These are phyloP conservation scores for Turdus rufiventris DNA, from an alignment of 2,113 vertebrate genomes.

Conservation along the genomic window DNA sequence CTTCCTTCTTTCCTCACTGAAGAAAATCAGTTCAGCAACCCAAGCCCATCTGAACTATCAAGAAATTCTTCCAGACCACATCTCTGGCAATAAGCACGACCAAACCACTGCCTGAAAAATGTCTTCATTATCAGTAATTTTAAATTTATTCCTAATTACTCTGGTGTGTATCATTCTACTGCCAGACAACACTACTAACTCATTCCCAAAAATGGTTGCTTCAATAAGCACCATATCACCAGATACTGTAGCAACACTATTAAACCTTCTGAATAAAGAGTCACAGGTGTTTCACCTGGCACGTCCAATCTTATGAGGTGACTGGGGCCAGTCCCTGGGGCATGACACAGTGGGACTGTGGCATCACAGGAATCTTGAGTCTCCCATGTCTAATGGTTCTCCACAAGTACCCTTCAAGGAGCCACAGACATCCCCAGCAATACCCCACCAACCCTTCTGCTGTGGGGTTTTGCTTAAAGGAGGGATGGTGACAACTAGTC, in stretches of 20 bases:
- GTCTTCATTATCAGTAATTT: not conserved
- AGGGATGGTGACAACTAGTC: not conserved
- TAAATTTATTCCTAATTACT: not conserved
- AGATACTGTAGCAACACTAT: not conserved
- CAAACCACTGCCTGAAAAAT: not conserved
- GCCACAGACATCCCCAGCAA: not conserved
- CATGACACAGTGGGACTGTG: not conserved
- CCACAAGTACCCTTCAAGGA: not conserved
- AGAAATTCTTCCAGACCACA: not conserved
- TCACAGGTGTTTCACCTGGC: not conserved
- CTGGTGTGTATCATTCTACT: not conserved
- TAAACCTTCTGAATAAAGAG: not conserved
- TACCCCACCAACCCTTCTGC: not conserved
- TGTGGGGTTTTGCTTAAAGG: not conserved
- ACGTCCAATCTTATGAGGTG: not conserved
- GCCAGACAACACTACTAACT: not conserved
- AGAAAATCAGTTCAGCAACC: not conserved
- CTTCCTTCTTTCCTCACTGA: not conserved
- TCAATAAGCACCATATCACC: not conserved
- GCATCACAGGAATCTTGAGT: not conserved
- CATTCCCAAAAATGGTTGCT: not conserved
- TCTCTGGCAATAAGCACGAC: not conserved
- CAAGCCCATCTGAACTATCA: not conserved
- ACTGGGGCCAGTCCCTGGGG: not conserved
- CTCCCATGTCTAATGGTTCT: not conserved